Evolutionary conservation across 1,140 invertebrate species (phyloP).

Genomic region (Hylyphantes graminicola): DNA sequence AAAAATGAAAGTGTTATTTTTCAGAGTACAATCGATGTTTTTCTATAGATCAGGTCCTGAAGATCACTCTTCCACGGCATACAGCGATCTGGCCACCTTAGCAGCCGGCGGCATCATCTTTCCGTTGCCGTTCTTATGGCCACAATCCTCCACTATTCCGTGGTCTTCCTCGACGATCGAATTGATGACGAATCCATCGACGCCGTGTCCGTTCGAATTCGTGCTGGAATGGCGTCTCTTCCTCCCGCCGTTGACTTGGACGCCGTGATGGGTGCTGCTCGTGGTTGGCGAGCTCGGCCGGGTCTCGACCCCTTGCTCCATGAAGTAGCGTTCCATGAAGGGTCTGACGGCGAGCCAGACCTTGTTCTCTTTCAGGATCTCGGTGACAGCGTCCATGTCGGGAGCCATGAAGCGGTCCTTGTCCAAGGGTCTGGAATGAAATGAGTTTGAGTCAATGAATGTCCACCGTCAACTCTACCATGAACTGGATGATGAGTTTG

Average conservation of each 20-base stretch:
- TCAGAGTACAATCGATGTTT: too few species aligned
- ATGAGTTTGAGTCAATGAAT: too few species aligned
- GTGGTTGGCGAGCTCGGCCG: constrained; percentile 62
- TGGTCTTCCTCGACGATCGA: constrained; percentile 14
- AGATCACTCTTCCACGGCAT: constrained; percentile 27
- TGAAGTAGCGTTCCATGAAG: constrained; percentile 61
- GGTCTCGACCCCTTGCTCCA: constrained; percentile 59
- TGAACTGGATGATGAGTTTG: too few species aligned
- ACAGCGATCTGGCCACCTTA: constrained; percentile 22
- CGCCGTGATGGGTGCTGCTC: constrained; percentile 23
- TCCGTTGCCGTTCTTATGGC: constrained; percentile 10
- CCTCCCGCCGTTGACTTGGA: background rate
- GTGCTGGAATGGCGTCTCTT: constrained; percentile 33
- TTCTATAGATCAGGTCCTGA: too few species aligned
- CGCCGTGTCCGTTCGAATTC: constrained; percentile 21
- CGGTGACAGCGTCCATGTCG: constrained; percentile 75
- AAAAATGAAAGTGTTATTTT: too few species aligned
- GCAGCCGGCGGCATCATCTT: constrained; percentile 6
- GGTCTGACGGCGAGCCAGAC: constrained; percentile 71
- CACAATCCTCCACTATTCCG: background rate
- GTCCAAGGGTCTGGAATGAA: constrained; percentile 72
- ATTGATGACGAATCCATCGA: constrained; percentile 1
- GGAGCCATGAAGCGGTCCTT: constrained; percentile 78
- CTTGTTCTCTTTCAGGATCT: constrained; percentile 73
- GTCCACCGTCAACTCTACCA: too few species aligned